Base-by-base conservation (phyloP, 1,140 invertebrate species). In the Choristoneura fumiferana region DNA sequence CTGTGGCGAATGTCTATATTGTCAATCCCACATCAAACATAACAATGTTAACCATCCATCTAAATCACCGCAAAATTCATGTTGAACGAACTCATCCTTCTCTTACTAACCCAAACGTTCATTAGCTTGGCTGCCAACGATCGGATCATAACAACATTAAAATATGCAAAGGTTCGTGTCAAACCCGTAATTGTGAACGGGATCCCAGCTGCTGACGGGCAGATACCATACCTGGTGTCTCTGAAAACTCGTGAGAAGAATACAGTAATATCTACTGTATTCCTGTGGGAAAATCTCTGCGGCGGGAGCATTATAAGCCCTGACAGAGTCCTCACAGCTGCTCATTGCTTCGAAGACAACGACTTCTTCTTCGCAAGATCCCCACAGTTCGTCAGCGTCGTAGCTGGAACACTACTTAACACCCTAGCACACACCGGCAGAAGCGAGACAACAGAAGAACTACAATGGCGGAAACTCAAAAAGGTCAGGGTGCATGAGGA, bases 211-310 rank as follows among this genome's bases (percentile, higher is more conserved):
- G 12, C 8, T 0, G 49, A 10, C 5, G 70, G 70, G 0, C 65
- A 78, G 22, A 55, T 81, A 34, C 74, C 78, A 4, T 81, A 75
- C 45, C 15, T 83, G 2, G 78, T 78, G 14, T 83, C 80, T 0
- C 69, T 83, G 13, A 67, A 68, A 17, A 15, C 8, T 13, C 49
- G n/a, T 9, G 15, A 13, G 35, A 22, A 45, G 14, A 37, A 12
- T 4, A 29, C 22, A n/a, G n/a, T 29, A 29, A 2, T 6, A 2
- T 29, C 22, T 2, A 29, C 22, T 29, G 22, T 49, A 12, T 49
- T 22, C 12, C 9, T 49, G 38, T 53, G 62, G 65, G 34, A 35
- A 8, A 64, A 57, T 12, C 15, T 64, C 4, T 68, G 66, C 54
- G 66, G 66, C 1, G 66, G 56, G 8, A 68, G 65, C 49, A 67